Conservation (phyloP, 2,888 invertebrate genomes). For the Heliconius cydno region DNA sequence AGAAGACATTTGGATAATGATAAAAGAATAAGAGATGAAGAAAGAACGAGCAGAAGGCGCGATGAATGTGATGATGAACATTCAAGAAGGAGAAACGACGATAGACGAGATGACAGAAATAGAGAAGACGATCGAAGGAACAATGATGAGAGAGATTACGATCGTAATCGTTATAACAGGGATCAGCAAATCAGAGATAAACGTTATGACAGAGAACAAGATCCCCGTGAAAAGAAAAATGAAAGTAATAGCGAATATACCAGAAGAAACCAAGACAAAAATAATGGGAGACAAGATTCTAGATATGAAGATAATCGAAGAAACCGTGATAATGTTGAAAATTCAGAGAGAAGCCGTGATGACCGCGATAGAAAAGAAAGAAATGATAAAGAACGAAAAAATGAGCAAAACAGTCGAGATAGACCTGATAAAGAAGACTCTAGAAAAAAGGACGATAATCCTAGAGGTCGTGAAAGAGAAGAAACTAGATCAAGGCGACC, state of each 20-base stretch:
- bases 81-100: slow-evolving; percentile 13
- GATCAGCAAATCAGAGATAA: slow-evolving; percentile 12
- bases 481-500: not conserved
- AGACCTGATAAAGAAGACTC: slow-evolving; percentile 35
- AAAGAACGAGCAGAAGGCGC: not conserved
- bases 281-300: slow-evolving; percentile 14
- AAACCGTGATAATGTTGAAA: not conserved
- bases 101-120: not conserved
- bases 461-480: not conserved
- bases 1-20: slow-evolving; percentile 23
- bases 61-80: slow-evolving; percentile 1
- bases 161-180: not conserved
- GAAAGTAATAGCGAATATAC: not conserved
- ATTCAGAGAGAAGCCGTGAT: slow-evolving; percentile 41
- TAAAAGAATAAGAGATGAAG: slow-evolving; percentile 16
- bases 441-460: slow-evolving; percentile 43
- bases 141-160: slow-evolving; percentile 3
- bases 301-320: slow-evolving; percentile 1
- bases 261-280: slow-evolving; percentile 22
- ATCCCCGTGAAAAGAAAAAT: not conserved
- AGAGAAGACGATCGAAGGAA: slow-evolving; percentile 15
- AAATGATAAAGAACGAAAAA: slow-evolving; percentile 45
- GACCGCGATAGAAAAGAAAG: slow-evolving; percentile 43
- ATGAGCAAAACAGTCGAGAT: slow-evolving; percentile 36
- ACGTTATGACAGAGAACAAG: slow-evolving; percentile 3